These are phyloP conservation scores for Hyphantria cunea DNA, from an alignment of 1,140 invertebrate species.

Conservation along the genomic window DNA sequence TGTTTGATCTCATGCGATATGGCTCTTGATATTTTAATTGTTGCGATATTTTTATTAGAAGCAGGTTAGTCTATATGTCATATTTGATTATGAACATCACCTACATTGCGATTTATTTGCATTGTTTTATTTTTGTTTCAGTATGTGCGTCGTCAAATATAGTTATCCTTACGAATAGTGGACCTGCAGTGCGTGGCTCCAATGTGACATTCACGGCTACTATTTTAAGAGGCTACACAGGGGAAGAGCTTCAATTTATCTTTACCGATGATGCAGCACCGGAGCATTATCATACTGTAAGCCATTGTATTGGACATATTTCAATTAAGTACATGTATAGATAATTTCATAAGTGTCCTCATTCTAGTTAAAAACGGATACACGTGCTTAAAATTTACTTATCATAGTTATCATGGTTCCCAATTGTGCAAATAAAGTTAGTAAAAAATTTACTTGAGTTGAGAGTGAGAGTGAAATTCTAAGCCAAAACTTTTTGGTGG, in stretches of 20 bases:
- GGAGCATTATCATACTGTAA: conserved; percentile 79
- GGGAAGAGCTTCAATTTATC: conserved; percentile 60
- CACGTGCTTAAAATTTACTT: too few species aligned
- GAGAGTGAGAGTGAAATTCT: too few species aligned
- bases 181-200: conserved; percentile 85
- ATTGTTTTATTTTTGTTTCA: conserved; percentile 33
- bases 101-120: not conserved
- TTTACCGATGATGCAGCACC: conserved; percentile 82
- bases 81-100: conserved; percentile 8
- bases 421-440: too few species aligned
- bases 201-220: conserved; percentile 85
- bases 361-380: too few species aligned
- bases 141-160: conserved; percentile 44
- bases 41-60: conserved; percentile 33
- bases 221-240: conserved; percentile 77
- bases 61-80: conserved; percentile 27
- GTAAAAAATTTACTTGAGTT: too few species aligned
- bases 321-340: too few species aligned
- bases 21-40: conserved; percentile 35
- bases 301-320: conserved; percentile 7
- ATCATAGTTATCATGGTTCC: too few species aligned
- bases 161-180: conserved; percentile 80
- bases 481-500: too few species aligned
- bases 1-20: conserved; percentile 24
- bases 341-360: too few species aligned